Percentiles rank a stretch among this genome's conserved stretches.
Evolutionary conservation across 2,113 vertebrate genomes (phyloP).

Genomic region (Phalacrocorax aristotelis): DNA sequence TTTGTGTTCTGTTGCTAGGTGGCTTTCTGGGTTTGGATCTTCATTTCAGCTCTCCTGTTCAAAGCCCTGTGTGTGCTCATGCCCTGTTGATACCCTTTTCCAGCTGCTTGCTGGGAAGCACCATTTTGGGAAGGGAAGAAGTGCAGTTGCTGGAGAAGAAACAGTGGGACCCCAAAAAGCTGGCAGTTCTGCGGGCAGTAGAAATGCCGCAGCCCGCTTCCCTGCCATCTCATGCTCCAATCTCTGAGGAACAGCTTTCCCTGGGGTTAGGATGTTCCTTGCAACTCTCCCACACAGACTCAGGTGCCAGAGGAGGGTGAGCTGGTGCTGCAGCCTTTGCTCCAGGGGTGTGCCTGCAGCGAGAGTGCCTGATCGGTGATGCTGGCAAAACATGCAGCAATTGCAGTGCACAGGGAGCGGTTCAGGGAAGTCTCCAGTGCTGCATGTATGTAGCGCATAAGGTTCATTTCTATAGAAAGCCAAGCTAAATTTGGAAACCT

Average conservation of each 20-base stretch:
- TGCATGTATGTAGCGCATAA: background rate
- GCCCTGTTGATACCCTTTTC: background rate
- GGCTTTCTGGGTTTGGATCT: background rate
- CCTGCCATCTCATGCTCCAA: fast-evolving
- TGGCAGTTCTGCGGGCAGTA: background rate
- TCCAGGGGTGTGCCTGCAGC: too few relatives aligned
- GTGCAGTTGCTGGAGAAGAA: background rate
- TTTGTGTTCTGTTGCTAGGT: background rate
- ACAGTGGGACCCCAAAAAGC: background rate
- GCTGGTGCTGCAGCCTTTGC: background rate
- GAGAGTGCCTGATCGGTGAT: too few relatives aligned
- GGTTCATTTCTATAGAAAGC: background rate
- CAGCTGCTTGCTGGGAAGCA: background rate
- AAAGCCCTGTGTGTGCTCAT: background rate
- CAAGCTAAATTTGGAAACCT: background rate
- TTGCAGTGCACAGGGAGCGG: background rate
- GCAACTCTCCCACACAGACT: background rate
- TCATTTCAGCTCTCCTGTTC: background rate
- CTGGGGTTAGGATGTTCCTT: background rate
- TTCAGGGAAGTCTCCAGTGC: background rate
- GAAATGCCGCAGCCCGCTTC: background rate
- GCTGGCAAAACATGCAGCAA: background rate
- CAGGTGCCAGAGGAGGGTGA: background rate
- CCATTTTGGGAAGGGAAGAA: background rate
- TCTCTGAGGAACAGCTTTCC: background rate